Base-by-base conservation (phyloP, 2,888 invertebrate species). In the Sphaeridia pumilis region DNA sequence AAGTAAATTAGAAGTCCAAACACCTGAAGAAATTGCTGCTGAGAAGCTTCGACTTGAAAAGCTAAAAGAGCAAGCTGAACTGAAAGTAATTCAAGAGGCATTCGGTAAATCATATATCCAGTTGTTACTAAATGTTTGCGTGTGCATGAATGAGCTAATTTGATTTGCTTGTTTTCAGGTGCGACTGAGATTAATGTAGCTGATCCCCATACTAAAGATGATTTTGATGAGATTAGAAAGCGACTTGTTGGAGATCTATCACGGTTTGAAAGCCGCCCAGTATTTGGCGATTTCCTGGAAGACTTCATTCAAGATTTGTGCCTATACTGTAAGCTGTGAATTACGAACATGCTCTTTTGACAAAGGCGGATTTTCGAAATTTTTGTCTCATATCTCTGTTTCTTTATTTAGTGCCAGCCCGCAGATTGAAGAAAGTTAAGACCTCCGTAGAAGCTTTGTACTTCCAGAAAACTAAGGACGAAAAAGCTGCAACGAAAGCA, bases 401-500 rank as follows among this genome's bases (percentile, higher is more conserved):
- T n/a, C n/a, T 31, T 41, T 17, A 78, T 75, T 26, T 74, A 89
- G 88, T 90, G 75, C 74, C 78, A 58, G 79, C 85, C 21, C 75
- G 77, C 49, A 84, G 87, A 69, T 78, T 92, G 65, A 89, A 85
- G 69, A 87, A 85, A 77, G 78, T 92, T 67, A 88, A 87, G 72
- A 77, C 83, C 66, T 78, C 81, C 53, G 74, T 92, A 60, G 89
- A 88, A 72, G 86, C 82, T 71, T 73, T 93, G 65, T 83, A 83
- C 69, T 80, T 84, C 68, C 92, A 93, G 72, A 92, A 92, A 70
- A 78, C 82, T 64, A 90, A 89, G 74, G 74, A 84, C 56, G 89
- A 88, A 69, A 90, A 88, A 69, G 82, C 79, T 22, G 85, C 82
- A 67, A 68, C 76, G 50, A 87, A 86, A 74, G 87, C 87, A 71